Evolutionary conservation across 2,113 vertebrate species (phyloP).

Genomic region (Dicrurus megarhynchus): DNA sequence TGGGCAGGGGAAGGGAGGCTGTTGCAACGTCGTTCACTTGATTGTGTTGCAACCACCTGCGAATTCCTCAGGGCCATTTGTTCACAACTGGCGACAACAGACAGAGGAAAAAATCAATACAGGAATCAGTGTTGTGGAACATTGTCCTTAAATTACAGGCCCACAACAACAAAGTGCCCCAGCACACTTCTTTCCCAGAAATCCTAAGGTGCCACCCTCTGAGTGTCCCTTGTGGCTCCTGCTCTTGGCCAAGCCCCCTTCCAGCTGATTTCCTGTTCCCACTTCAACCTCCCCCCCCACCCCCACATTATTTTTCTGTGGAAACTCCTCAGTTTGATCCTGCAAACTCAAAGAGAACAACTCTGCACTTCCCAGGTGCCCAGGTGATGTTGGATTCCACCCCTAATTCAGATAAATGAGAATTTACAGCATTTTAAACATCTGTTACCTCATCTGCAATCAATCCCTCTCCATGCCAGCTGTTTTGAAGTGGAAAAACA

Average conservation of each 20-base stretch:
- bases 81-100: background rate
- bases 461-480: background rate
- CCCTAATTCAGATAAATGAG: background rate
- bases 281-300: background rate
- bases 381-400: background rate
- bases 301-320: background rate
- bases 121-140: background rate
- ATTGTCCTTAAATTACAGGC: background rate
- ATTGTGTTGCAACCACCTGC: background rate
- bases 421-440: background rate
- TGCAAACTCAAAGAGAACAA: background rate
- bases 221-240: accelerated
- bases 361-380: background rate
- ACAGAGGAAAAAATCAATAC: background rate
- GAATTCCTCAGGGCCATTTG: background rate
- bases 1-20: background rate
- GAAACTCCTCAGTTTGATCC: background rate
- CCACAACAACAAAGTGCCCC: background rate
- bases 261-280: background rate
- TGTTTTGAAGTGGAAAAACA: background rate
- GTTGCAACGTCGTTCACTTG: background rate
- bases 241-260: background rate
- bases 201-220: background rate
- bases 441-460: background rate
- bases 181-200: background rate